phyloP scores from a whole-genome alignment of 1,140 invertebrate genomes.

The Drosophila serrata region DNA sequence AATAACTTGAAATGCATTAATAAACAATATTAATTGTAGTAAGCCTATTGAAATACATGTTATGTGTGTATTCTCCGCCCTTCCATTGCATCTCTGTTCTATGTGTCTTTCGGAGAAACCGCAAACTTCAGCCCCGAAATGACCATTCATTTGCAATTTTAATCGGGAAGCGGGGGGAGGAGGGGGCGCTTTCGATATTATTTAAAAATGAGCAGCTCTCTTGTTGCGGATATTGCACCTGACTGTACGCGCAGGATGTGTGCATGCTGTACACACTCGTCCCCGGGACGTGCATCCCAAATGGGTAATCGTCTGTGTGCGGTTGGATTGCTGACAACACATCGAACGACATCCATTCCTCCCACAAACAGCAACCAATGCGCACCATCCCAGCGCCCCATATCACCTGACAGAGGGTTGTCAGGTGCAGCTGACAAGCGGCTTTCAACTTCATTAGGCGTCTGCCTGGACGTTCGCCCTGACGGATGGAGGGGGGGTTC shows the following conservation, averaged over 20 bases:
- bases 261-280: conserved; percentile 13
- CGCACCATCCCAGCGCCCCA: not conserved
- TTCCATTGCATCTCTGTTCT: not conserved
- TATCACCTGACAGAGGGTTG: conserved; percentile 10
- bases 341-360: conserved; percentile 3
- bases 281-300: conserved; percentile 33
- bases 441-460: conserved; percentile 53
- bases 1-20: conserved; percentile 18
- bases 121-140: conserved; percentile 26
- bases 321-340: conserved; percentile 54
- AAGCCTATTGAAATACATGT: not conserved
- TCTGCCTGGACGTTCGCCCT: conserved; percentile 11
- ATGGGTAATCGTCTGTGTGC: conserved; percentile 55
- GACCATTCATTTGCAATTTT: conserved; percentile 35
- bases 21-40: conserved; percentile 11
- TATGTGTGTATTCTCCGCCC: conserved; percentile 1
- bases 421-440: conserved; percentile 23
- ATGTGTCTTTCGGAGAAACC: conserved; percentile 2
- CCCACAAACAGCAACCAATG: not conserved
- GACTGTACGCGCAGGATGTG: conserved; percentile 44
- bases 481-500: not conserved
- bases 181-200: conserved; percentile 5
- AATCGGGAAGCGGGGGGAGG: not conserved
- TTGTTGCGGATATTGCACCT: conserved; percentile 53
- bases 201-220: conserved; percentile 34